Base-by-base conservation (phyloP, 2,888 invertebrate genomes). In the Hirtodrosophila trivittata region DNA sequence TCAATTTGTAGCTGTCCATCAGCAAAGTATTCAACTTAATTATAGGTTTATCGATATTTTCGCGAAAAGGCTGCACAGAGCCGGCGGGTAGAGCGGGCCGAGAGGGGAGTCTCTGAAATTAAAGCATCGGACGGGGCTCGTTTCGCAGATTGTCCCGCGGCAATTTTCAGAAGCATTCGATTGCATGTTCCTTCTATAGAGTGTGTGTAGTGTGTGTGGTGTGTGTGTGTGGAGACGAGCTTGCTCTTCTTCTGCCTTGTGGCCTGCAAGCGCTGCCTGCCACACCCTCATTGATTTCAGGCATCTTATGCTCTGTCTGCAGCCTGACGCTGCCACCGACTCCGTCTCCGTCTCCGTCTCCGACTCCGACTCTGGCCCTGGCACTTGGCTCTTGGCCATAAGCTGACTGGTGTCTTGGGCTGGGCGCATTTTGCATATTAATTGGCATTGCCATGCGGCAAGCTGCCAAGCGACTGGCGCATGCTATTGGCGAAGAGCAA, bases 111-210 rank as follows among this genome's bases (percentile, higher is more conserved):
- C 46, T 58, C 56, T 58, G 56, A 84, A 71, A 81, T 77, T 80
- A 67, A 72, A 63, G 67, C 67, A 47, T 60, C 75, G 28, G 37
- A 42, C 35, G 18, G 37, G 35, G 57, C 66, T 73, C 77, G 67
- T 76, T 83, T 80, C 65, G 71, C 66, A 75, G 84, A 60, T 80
- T 76, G 74, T 71, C 86, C 80, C 51, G 82, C 72, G 77, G 86
- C 74, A 77, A 76, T 86, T 86, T 86, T 85, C 87, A 85, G 85
- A 86, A 85, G 85, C 85, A 69, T 81, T 78, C 54, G 66, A 65
- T 69, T 57, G 64, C 77, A 75, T 80, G 75, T 78, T 71, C 58
- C 33, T 43, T 25, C 21, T 35, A 26, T 3, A 41, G 21, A 2
- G 6, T 9, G 38, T 1, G 5, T 5, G 13, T 6, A 9, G 25